Percentiles rank a stretch among this genome's conserved stretches.
Conservation (phyloP, 2,888 invertebrate genomes). For the Slavum lentiscoides region DNA sequence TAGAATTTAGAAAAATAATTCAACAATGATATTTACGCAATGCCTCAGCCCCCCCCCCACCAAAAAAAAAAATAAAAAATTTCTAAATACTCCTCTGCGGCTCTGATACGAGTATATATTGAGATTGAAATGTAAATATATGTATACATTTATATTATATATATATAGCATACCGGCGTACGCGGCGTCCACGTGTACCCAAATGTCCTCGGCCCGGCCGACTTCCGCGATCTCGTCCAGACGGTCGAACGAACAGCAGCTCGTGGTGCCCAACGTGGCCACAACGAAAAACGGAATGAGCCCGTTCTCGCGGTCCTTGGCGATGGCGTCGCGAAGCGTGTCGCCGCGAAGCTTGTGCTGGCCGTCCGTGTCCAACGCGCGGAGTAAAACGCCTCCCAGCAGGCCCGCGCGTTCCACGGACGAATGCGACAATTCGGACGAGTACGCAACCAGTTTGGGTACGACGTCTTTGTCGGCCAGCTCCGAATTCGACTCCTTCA, state of each 20-base stretch:
- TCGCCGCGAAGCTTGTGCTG: slow-evolving; percentile 76
- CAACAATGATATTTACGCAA: no score
- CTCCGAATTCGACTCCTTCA: slow-evolving; percentile 74
- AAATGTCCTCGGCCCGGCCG: slow-evolving; percentile 74
- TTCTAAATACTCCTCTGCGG: no score
- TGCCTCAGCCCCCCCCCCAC: no score
- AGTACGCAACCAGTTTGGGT: slow-evolving; percentile 82
- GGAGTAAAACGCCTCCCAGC: slow-evolving; percentile 81
- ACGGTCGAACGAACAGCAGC: slow-evolving; percentile 86
- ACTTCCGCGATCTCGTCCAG: slow-evolving; percentile 70
- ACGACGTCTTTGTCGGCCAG: slow-evolving; percentile 75
- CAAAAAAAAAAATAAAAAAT: no score
- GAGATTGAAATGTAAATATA: no score
- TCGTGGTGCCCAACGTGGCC: slow-evolving; percentile 85
- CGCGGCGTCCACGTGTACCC: slow-evolving; percentile 96
- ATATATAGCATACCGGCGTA: slow-evolving; percentile 70
- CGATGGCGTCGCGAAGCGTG: slow-evolving; percentile 74
- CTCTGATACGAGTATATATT: no score
- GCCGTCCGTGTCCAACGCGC: slow-evolving; percentile 73
- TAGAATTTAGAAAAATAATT: no score
- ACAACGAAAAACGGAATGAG: slow-evolving; percentile 94
- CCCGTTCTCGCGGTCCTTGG: slow-evolving; percentile 83
- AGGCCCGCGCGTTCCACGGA: slow-evolving; percentile 92
- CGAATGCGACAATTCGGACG: slow-evolving; percentile 85
- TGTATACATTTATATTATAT: no score